A percentile compares a stretch with the other conserved stretches of the same genome.
Evolutionary conservation across 2,888 invertebrate species (phyloP).

Genomic region (Polydesmus complanatus): DNA sequence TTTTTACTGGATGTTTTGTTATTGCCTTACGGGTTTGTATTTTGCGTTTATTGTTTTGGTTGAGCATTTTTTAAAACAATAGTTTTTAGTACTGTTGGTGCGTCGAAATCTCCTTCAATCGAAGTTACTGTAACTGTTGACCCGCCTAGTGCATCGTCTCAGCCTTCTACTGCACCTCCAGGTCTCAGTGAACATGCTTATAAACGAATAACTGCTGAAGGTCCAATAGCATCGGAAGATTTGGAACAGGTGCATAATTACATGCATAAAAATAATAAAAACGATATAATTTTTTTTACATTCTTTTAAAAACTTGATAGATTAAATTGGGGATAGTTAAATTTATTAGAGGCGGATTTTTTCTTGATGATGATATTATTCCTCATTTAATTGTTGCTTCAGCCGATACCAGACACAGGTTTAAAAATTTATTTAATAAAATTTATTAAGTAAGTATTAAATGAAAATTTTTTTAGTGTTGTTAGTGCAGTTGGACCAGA

Average conservation of each 20-base stretch:
- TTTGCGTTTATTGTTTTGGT: neutral
- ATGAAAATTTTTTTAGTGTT: conserved; percentile 48
- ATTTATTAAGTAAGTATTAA: neutral
- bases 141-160: conserved; percentile 21
- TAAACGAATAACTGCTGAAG: conserved; percentile 57
- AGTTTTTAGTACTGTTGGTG: neutral
- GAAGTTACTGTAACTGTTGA: conserved; percentile 1
- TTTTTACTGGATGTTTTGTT: conserved; percentile 69
- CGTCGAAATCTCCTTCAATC: neutral
- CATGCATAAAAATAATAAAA: neutral
- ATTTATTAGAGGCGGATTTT: conserved; percentile 63
- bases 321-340: conserved; percentile 64
- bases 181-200: conserved; percentile 63
- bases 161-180: conserved; percentile 43
- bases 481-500: conserved; percentile 76
- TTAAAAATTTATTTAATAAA: conserved; percentile 1
- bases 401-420: conserved; percentile 57
- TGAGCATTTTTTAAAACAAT: neutral
- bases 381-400: conserved; percentile 69
- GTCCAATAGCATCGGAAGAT: conserved; percentile 56
- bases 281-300: conserved; percentile 10
- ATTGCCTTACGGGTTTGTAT: conserved; percentile 64
- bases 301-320: too few species aligned
- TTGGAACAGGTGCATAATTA: conserved; percentile 51
- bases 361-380: conserved; percentile 56